A percentile compares a stretch with the other conserved stretches of the same genome.
phyloP scores from a whole-genome alignment of 2,113 vertebrate species.

The Erpornis zantholeuca region DNA sequence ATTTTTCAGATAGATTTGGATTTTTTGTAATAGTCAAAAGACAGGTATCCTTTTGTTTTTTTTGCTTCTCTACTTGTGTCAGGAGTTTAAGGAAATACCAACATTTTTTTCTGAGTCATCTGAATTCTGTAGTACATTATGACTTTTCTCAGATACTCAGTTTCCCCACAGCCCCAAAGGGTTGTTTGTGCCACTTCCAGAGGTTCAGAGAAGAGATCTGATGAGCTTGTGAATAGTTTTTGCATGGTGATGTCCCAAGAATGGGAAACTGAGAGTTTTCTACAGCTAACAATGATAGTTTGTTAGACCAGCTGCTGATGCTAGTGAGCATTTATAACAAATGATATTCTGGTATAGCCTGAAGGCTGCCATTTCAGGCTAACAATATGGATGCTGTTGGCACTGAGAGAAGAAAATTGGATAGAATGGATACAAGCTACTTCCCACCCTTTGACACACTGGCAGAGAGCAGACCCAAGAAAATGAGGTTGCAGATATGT shows the following conservation, averaged over 20 bases:
- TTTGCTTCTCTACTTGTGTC: not conserved
- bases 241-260: not conserved
- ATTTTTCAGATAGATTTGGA: not conserved
- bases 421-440: not conserved
- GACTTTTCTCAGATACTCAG: not conserved
- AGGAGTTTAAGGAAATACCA: not conserved
- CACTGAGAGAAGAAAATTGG: not conserved
- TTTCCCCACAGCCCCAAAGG: rapidly evolving
- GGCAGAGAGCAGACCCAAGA: not conserved
- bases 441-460: not conserved
- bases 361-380: not conserved
- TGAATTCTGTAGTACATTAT: not conserved
- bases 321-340: not conserved
- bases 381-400: not conserved
- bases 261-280: not conserved
- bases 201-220: not conserved
- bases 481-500: not conserved
- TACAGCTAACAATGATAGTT: too few species aligned
- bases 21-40: not conserved
- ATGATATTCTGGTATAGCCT: not conserved
- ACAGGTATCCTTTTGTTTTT: not conserved
- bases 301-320: not conserved
- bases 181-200: not conserved
- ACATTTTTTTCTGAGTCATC: not conserved
- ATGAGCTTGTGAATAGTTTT: not conserved